phyloP scores from a whole-genome alignment of 2,113 vertebrate species.

The Odontesthes bonariensis region DNA sequence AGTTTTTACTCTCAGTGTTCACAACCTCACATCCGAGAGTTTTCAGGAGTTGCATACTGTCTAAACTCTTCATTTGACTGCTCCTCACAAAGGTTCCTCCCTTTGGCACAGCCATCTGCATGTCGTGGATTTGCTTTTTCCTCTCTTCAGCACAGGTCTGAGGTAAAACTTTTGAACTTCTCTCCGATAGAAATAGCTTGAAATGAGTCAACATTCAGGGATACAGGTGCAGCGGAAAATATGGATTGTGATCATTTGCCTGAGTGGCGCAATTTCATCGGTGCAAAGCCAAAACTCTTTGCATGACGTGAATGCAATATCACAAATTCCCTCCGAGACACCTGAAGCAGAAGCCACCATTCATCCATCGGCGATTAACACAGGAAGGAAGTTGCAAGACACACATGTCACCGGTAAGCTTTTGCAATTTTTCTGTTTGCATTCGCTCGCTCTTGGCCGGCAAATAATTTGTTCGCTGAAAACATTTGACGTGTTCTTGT shows the following conservation, averaged over 20 bases:
- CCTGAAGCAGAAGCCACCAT: neutral
- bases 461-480: neutral
- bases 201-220: conserved; percentile 2
- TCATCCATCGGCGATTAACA: neutral
- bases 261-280: conserved; percentile 32
- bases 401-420: conserved; percentile 46
- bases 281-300: conserved; percentile 14
- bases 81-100: neutral
- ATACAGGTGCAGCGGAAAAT: conserved; percentile 30
- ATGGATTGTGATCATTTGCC: conserved; percentile 40
- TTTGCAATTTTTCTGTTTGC: neutral
- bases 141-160: neutral
- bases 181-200: neutral
- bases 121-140: conserved; percentile 26
- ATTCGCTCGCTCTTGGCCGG: neutral
- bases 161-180: neutral
- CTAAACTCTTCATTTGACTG: neutral
- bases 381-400: neutral
- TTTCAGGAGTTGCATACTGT: neutral
- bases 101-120: neutral
- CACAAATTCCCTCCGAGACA: conserved; percentile 18
- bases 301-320: neutral
- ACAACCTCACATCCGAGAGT: neutral
- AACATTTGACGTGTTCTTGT: neutral
- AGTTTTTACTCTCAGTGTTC: conserved; percentile 4